phyloP scores from a whole-genome alignment of 2,888 invertebrate species.

The Calameuta filiformis region DNA sequence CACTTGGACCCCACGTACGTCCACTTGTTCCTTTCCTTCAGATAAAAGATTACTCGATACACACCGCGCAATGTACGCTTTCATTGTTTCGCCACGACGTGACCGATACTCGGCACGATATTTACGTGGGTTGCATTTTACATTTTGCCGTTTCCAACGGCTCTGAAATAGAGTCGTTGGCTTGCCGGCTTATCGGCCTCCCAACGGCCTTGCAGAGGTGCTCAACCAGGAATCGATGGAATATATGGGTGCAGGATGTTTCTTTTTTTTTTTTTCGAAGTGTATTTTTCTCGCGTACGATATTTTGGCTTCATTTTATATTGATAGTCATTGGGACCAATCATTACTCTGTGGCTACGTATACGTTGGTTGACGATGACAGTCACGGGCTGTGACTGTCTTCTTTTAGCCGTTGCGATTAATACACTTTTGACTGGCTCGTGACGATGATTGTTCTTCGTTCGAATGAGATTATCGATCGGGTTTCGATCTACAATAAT shows the following conservation, averaged over 20 bases:
- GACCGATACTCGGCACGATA: background rate
- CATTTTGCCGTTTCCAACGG: constrained; percentile 16
- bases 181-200: constrained; percentile 28
- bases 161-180: constrained; percentile 30
- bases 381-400: background rate
- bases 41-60: background rate
- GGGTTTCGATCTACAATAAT: background rate
- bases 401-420: background rate
- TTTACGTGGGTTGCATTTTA: background rate
- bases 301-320: background rate
- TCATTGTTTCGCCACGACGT: background rate
- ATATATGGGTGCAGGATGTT: background rate
- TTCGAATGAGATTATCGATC: background rate
- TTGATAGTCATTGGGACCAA: background rate
- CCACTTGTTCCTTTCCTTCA: background rate
- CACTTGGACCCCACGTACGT: background rate
- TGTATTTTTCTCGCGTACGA: background rate
- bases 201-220: constrained; percentile 34
- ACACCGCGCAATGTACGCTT: background rate
- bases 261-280: too few relatives aligned
- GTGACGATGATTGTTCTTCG: background rate
- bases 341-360: background rate
- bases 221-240: constrained; percentile 15
- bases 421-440: background rate
- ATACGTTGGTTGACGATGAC: background rate